phyloP scores from a whole-genome alignment of 2,888 invertebrate species.

The Agrochola macilenta region DNA sequence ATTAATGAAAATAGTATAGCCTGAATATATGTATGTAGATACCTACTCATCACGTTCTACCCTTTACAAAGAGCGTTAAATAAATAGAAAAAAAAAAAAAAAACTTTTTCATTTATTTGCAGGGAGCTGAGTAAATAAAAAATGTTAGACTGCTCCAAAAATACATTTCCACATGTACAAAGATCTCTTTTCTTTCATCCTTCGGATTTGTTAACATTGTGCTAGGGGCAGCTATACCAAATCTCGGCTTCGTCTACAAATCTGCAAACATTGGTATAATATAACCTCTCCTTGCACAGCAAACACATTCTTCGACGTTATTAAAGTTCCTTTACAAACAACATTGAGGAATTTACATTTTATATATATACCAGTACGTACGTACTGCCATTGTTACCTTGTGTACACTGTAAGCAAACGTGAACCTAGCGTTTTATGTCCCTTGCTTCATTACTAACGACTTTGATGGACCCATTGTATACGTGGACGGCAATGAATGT shows the following conservation, averaged over 20 bases:
- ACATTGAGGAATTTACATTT: conserved; percentile 39
- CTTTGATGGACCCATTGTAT: conserved; percentile 54
- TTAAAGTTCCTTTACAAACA: conserved; percentile 58
- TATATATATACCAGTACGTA: conserved; percentile 30
- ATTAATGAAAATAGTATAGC: background rate
- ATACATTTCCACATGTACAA: conserved; percentile 5
- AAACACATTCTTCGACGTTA: conserved; percentile 46
- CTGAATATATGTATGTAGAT: background rate
- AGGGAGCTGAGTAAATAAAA: background rate
- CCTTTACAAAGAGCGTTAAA: background rate
- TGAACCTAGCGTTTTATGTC: conserved; percentile 37
- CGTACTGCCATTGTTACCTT: conserved; percentile 28
- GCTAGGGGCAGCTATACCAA: conserved; percentile 23
- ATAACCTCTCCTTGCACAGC: conserved; percentile 9
- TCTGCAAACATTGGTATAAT: conserved; percentile 36
- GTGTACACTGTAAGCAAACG: conserved; percentile 34
- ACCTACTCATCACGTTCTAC: background rate
- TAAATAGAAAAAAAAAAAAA: too few relatives aligned
- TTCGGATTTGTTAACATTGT: conserved; percentile 32
- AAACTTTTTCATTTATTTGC: conserved; percentile 5
- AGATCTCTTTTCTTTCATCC: background rate
- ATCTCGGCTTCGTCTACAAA: conserved; percentile 28
- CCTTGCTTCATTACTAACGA: conserved; percentile 52
- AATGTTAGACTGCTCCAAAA: conserved; percentile 8
- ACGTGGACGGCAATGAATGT: conserved; percentile 40